Evolutionary conservation across 2,113 vertebrate genomes (phyloP), one percentile per base, ranked within the genome.

Genomic region (Sceloporus undulatus): DNA sequence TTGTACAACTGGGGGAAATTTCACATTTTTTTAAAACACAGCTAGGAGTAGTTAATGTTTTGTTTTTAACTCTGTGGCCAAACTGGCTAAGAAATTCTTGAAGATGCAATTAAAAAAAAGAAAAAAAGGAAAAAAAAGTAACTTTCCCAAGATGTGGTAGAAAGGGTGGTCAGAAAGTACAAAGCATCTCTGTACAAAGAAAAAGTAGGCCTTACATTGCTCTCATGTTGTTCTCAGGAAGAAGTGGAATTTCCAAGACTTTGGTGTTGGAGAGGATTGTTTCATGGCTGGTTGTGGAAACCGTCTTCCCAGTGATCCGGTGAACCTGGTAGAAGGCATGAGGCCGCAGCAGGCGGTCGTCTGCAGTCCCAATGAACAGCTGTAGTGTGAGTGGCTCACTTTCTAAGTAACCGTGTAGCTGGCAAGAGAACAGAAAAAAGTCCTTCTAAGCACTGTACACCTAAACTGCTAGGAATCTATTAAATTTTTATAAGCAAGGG

Each of bases 241-340:
- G 97, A 87, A 99, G 97, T 1, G 98, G 98, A 82, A 99, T 98
- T 96, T 99, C 98, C 95, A 99, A 96, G 90, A 99, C 97, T 95
- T 99, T 99, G 97, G 98, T 99, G 96, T 98, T 98, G 94, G 97
- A 98, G 94, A 98, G 97, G 92, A 99, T 95, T 88, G 97, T 98
- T 96, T 99, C 98, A 0, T 99, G 98, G 96, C 98, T 99, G 96
- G 98, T 98, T 70, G 98, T 99, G 89, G 98, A 98, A 83, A 99
- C 98, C 0, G 98, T 99, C 95, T 99, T 99, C 88, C 98, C 98
- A 0, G 98, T 99, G 97, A 99, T 99, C 25, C 98, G 98, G 92
- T 99, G 98, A 79, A 99, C 98, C 97, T 99, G 98, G 97, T 99
- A 99, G 97, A 99, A 99, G 94, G 98, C 98, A 87, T 99, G 98